These are phyloP conservation scores for Drosophila subobscura DNA, from an alignment of 1,140 invertebrate species.

Conservation along the genomic window DNA sequence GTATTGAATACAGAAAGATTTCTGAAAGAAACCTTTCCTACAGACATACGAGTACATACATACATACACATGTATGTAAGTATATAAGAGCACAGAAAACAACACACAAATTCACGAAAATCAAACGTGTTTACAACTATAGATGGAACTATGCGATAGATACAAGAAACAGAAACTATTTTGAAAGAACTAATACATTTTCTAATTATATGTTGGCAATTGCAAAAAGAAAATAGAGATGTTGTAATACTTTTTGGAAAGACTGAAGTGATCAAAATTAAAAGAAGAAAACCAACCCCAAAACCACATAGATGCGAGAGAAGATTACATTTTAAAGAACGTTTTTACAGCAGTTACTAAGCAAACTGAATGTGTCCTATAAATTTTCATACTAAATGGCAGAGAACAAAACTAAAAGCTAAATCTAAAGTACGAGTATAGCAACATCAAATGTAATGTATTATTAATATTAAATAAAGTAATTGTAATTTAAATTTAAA, in stretches of 20 bases:
- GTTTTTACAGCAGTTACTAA: slow-evolving; percentile 61
- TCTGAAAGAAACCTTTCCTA: slow-evolving; percentile 57
- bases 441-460: slow-evolving; percentile 62
- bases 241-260: slow-evolving; percentile 73
- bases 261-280: slow-evolving; percentile 81
- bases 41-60: background rate
- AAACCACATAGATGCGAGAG: slow-evolving; percentile 19
- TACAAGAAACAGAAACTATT: slow-evolving; percentile 33
- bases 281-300: slow-evolving; percentile 28
- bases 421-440: slow-evolving; percentile 35
- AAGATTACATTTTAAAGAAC: slow-evolving; percentile 48
- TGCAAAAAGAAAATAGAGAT: slow-evolving; percentile 12
- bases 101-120: slow-evolving; percentile 22
- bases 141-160: slow-evolving; percentile 52
- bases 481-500: slow-evolving; percentile 41
- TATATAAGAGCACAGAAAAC: slow-evolving; percentile 6
- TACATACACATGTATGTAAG: too few species aligned
- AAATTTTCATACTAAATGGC: slow-evolving; percentile 70
- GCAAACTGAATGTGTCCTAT: slow-evolving; percentile 79
- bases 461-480: slow-evolving; percentile 52
- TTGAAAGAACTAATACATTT: slow-evolving; percentile 36
- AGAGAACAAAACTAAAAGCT: slow-evolving; percentile 44
- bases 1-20: slow-evolving; percentile 63
- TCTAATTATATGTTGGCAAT: slow-evolving; percentile 40
- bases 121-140: slow-evolving; percentile 46